These are phyloP conservation scores for Eupithecia abbreviata DNA, from an alignment of 2,888 invertebrate genomes.

Conservation along the genomic window DNA sequence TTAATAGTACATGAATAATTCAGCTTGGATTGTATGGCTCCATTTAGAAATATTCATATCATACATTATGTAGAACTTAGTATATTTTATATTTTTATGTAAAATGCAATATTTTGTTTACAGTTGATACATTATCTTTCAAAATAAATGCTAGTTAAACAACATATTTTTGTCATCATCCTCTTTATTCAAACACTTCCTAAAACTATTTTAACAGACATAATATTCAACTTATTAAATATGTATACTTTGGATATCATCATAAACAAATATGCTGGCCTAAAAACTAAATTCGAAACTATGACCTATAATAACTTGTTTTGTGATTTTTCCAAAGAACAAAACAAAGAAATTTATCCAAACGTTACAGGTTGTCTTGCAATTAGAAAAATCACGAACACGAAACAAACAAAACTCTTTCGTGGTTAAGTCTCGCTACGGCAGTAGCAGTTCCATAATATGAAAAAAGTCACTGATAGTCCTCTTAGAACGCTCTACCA, in stretches of 20 bases:
- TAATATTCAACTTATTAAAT: neutral
- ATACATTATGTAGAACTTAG: neutral
- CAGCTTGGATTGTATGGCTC: neutral
- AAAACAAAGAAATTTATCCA: neutral
- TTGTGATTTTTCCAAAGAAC: neutral
- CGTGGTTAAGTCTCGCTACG: neutral
- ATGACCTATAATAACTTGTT: neutral
- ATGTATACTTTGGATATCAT: conserved; percentile 1
- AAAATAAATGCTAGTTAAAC: neutral
- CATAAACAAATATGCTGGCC: neutral
- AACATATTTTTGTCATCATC: neutral
- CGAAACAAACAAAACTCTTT: neutral
- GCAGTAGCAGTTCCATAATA: neutral
- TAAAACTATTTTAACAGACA: neutral
- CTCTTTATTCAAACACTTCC: neutral
- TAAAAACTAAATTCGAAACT: neutral
- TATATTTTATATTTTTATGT: neutral
- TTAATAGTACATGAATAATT: neutral
- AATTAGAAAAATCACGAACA: neutral
- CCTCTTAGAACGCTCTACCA: conserved; percentile 26
- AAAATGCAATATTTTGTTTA: conserved; percentile 5
- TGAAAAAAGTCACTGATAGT: conserved; percentile 24
- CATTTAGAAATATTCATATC: conserved; percentile 2
- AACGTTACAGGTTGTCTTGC: neutral
- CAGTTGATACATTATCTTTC: neutral